Evolutionary conservation across 2,888 invertebrate genomes (phyloP), one percentile per base, ranked within the genome.

Genomic region (Pardosa pseudoannulata): DNA sequence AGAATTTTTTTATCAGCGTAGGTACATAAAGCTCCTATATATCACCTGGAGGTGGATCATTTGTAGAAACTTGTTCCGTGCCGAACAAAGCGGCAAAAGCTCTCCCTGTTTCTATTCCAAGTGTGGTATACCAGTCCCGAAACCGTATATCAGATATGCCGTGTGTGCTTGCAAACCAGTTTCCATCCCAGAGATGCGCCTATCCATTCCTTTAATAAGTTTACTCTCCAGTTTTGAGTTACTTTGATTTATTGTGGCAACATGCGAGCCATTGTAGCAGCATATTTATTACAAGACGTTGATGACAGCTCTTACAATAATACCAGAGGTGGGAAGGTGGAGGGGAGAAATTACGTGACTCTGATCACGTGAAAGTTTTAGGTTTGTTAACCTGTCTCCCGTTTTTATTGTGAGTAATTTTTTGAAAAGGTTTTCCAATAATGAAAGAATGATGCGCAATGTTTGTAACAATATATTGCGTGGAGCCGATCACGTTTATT

Each of bases 301-400:
- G 83, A 85, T 85, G 83, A 85, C 83, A 85, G 83, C 73, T 73
- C 64, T 41, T 73, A 85, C 78, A 85, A 85, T 85, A 85, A 79
- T 85, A 72, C 72, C 70, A 13, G 71, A 7, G n/a, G 32, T 36
- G 70, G 19, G 50, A n/a, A n/a, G n/a, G n/a, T n/a, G n/a, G n/a
- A 29, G 39, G 70, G 29, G 72, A 46, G 36, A 72, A 62, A 65
- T 76, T 76, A 85, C 83, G 83, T 85, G 83, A 85, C 83, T 36
- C 9, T 3, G 46, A 72, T 83, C 82, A 83, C 82, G 82, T 83
- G 82, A 83, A 62, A 28, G 46, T 78, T 79, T 46, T 67, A 83
- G 73, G 83, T 85, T 85, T 85, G 83, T 85, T 85, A 85, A 70
- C 72, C 83, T 78, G 78, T 32, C 76, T 67, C 39, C 39, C 67